Evolutionary conservation across 2,797 vertebrate species (phyloP).

Genomic region (Orestias chungarensis): DNA sequence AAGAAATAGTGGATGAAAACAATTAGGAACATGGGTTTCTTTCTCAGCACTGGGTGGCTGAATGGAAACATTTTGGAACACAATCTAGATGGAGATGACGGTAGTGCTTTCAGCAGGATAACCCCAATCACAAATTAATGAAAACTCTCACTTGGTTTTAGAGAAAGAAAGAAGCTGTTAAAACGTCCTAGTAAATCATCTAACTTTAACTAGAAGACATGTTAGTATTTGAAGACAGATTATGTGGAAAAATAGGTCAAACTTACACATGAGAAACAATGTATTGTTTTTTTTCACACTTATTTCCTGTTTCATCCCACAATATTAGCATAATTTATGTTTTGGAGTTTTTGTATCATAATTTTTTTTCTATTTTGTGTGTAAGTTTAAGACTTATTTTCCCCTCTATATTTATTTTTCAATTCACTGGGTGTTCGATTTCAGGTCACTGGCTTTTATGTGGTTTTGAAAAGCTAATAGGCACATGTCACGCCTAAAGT

Average conservation of each 20-base stretch:
- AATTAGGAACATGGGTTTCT: not conserved
- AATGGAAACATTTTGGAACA: not conserved
- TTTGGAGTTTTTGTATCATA: not conserved
- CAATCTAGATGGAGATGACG: not conserved
- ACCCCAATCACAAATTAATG: not conserved
- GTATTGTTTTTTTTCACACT: not conserved
- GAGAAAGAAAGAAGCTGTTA: not conserved
- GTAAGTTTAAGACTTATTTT: conserved; percentile 4
- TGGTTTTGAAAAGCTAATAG: conserved; percentile 59
- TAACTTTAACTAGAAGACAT: not conserved
- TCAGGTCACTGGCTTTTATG: conserved; percentile 44
- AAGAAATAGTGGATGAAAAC: not conserved
- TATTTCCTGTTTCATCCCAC: not conserved
- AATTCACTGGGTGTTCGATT: conserved; percentile 42
- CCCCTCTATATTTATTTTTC: conserved; percentile 1
- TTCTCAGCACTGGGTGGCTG: not conserved
- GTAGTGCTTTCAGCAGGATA: not conserved
- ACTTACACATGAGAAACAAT: not conserved
- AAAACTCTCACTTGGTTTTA: no score
- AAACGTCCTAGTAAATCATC: not conserved
- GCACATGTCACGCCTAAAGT: conserved; percentile 61
- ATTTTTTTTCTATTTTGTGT: not conserved
- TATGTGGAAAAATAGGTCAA: not conserved
- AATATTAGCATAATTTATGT: not conserved
- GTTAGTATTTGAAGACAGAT: not conserved